Base-by-base conservation (phyloP, 2,888 invertebrate species). In the Stomorhina lunata region DNA sequence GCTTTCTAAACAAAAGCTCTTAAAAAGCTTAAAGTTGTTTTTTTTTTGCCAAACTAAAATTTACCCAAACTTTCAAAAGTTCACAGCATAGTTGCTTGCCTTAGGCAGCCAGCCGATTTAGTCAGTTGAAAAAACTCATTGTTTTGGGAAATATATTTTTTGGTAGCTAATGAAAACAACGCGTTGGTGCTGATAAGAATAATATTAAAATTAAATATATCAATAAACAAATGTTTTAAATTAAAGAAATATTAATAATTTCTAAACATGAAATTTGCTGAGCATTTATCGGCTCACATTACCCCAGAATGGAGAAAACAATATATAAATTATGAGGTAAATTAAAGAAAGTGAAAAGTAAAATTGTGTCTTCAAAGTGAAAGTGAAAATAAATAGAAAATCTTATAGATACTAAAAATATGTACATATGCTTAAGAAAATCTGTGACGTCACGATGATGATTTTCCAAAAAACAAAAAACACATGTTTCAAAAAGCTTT, bases 271-370 rank as follows among this genome's bases (percentile, higher is more conserved):
- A 97, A 97, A 93, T 97, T 97, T 90, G 95, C 97, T 10, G 96
- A 97, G 91, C 97, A 97, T 92, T 92, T 97, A 83, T 92, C 95
- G 43, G 96, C 96, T 43, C 97, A 97, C 89, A 96, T 97, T 85
- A 97, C 97, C 73, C 97, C 97, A 79, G 97, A 97, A 93, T 97
- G 97, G 97, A 93, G 97, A 85, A 97, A 96, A 90, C 97, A 97
- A 89, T 97, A 94, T 85, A 94, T 95, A 87, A 94, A 93, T 89
- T 95, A 95, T 92, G 94, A 95, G 93, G 95, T 94, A 88, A 59
- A 72, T 29, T 22, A 27, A 29, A 57, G 34, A n/a, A n/a, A n/a
- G n/a, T n/a, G 25, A n/a, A 45, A 53, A 10, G n/a, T 29, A 73
- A 61, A 71, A 59, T 25, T 50, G 12, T 75, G 37, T 68, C 22